A percentile compares a stretch with the other conserved stretches of the same genome.
phyloP scores from a whole-genome alignment of 1,140 invertebrate genomes.

The Andricus grossulariae region DNA sequence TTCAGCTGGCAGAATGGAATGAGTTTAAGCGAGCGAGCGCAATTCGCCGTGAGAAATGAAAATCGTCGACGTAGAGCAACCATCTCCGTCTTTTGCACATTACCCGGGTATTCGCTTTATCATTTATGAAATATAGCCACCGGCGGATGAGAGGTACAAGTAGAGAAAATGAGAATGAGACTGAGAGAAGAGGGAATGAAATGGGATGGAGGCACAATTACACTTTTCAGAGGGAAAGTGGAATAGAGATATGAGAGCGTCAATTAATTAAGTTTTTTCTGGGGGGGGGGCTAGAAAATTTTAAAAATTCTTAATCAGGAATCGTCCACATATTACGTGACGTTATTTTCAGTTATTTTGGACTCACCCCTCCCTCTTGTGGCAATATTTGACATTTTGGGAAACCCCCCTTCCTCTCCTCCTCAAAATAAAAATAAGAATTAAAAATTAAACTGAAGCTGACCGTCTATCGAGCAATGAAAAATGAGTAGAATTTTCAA shows the following conservation, averaged over 20 bases:
- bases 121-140: slow-evolving; percentile 44
- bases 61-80: slow-evolving; percentile 34
- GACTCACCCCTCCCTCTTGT: too few species aligned
- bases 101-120: slow-evolving; percentile 46
- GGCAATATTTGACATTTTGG: too few species aligned
- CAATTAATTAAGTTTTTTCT: too few species aligned
- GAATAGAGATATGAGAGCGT: not conserved
- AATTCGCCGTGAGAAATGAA: slow-evolving; percentile 41
- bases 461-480: too few species aligned
- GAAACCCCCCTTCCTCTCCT: too few species aligned
- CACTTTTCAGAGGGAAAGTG: not conserved
- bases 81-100: slow-evolving; percentile 35
- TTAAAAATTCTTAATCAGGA: too few species aligned
- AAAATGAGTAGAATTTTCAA: too few species aligned
- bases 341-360: too few species aligned
- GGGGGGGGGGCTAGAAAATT: too few species aligned
- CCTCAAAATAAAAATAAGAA: too few species aligned
- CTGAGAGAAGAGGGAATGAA: slow-evolving; percentile 32
- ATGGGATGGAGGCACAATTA: not conserved
- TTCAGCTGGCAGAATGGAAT: slow-evolving; percentile 40
- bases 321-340: too few species aligned
- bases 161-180: not conserved
- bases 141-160: not conserved
- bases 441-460: too few species aligned
- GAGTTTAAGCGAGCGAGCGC: slow-evolving; percentile 33